phyloP scores from a whole-genome alignment of 2,888 invertebrate genomes.

The Ormyrus nitidulus region DNA sequence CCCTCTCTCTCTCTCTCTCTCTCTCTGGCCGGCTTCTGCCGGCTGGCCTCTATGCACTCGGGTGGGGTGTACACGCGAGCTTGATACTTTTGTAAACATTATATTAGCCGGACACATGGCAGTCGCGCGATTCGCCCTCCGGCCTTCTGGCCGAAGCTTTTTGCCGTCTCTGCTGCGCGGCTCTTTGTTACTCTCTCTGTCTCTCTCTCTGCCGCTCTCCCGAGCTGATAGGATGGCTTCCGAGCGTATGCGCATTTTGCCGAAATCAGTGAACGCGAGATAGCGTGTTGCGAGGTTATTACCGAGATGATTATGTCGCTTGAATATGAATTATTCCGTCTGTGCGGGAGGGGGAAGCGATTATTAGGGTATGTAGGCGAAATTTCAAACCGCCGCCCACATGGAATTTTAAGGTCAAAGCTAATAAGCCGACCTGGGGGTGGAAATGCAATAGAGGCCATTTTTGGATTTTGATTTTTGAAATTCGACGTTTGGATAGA shows the following conservation, averaged over 20 bases:
- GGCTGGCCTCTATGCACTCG: background rate
- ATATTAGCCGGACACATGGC: conserved; percentile 46
- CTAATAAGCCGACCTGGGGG: too few species aligned
- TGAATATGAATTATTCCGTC: conserved; percentile 17
- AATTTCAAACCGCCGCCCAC: too few species aligned
- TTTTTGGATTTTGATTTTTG: too few species aligned
- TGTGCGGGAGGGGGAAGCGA: too few species aligned
- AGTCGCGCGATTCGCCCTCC: conserved; percentile 32
- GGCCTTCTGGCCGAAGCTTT: conserved; percentile 8
- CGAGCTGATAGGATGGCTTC: background rate
- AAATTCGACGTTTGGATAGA: too few species aligned
- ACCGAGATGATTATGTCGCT: conserved; percentile 38
- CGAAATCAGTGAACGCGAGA: conserved; percentile 29
- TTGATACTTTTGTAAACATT: conserved; percentile 53
- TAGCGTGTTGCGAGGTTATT: conserved; percentile 27
- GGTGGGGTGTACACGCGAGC: background rate
- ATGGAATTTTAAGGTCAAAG: too few species aligned
- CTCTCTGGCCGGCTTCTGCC: background rate
- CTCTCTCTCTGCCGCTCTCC: background rate
- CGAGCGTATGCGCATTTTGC: background rate
- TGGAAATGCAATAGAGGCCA: too few species aligned
- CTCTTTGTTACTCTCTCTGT: background rate
- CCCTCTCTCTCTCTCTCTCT: background rate
- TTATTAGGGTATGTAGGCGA: too few species aligned
- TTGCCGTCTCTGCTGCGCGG: background rate